Evolutionary conservation across 2,888 invertebrate genomes (phyloP).

Genomic region (Macropis europaea): DNA sequence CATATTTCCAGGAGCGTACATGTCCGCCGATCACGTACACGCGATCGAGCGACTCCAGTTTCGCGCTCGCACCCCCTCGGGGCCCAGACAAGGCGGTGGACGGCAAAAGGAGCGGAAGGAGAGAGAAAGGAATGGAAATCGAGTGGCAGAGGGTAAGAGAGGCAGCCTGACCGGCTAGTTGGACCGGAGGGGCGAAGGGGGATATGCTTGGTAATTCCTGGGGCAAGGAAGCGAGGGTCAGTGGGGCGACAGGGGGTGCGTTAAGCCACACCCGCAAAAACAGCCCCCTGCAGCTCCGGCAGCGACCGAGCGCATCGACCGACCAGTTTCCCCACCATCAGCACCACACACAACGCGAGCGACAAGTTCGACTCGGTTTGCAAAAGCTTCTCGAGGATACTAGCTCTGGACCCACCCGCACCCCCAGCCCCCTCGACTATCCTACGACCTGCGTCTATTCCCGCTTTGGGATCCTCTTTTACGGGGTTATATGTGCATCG

Average conservation of each 20-base stretch:
- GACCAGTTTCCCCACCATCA: conserved; percentile 70
- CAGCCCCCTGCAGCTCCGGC: conserved; percentile 73
- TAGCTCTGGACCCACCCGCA: conserved; percentile 50
- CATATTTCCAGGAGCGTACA: conserved; percentile 55
- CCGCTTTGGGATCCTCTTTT: conserved; percentile 55
- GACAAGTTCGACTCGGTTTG: conserved; percentile 75
- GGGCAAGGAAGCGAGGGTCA: conserved; percentile 70
- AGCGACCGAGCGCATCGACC: conserved; percentile 76
- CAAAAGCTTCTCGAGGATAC: conserved; percentile 72
- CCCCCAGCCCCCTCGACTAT: conserved; percentile 2
- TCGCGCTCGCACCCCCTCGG: conserved; percentile 56
- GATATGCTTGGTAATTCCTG: conserved; percentile 63
- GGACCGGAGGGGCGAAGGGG: conserved; percentile 24
- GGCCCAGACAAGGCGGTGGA: conserved; percentile 47
- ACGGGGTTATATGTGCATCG: conserved; percentile 50
- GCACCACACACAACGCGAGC: conserved; percentile 69
- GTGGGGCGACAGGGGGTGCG: conserved; percentile 70
- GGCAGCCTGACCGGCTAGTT: conserved; percentile 38
- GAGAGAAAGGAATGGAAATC: conserved; percentile 15
- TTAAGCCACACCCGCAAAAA: conserved; percentile 79
- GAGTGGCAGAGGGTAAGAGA: conserved; percentile 1
- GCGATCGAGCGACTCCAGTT: conserved; percentile 62
- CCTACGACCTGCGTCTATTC: conserved; percentile 38
- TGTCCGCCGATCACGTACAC: conserved; percentile 60
- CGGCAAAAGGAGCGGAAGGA: conserved; percentile 22